A percentile compares a stretch with the other conserved stretches of the same genome.
Conservation (phyloP, 1,140 invertebrate genomes). For the Acromyrmex charruanus region DNA sequence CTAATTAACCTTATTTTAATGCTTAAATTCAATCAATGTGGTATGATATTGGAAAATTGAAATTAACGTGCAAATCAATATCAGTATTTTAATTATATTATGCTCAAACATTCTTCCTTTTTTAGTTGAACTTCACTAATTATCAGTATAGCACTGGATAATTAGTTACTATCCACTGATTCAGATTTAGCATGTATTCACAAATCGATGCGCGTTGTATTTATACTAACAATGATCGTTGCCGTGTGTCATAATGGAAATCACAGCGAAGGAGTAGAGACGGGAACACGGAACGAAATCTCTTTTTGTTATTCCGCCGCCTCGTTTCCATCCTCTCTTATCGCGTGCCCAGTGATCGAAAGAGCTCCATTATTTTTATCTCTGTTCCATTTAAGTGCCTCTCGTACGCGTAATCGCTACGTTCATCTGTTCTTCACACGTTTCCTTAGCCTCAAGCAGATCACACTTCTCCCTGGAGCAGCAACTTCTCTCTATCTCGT, state of each 20-base stretch:
- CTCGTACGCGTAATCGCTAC: slow-evolving; percentile 63
- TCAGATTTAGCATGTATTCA: neutral
- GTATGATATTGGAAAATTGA: no score
- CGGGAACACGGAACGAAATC: neutral
- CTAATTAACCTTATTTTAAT: no score
- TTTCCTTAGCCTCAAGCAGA: slow-evolving; percentile 41
- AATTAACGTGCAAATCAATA: no score
- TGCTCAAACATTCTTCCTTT: no score
- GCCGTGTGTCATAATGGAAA: slow-evolving; percentile 31
- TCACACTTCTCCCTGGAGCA: neutral
- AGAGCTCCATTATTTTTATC: slow-evolving; percentile 77
- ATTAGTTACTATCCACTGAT: no score
- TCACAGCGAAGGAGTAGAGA: neutral
- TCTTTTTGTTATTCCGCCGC: slow-evolving; percentile 30
- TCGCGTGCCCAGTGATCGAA: slow-evolving; percentile 62
- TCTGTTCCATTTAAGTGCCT: slow-evolving; percentile 72
- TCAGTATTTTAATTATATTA: no score
- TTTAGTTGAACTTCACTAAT: no score
- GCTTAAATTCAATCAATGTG: no score
- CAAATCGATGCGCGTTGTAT: neutral
- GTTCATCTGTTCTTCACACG: slow-evolving; percentile 62
- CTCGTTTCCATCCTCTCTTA: slow-evolving; percentile 52
- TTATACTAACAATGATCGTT: neutral
- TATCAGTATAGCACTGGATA: no score
- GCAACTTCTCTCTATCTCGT: neutral